Percentiles rank a stretch among this genome's conserved stretches.
Conservation (phyloP, 2,113 vertebrate genomes). For the Coptodon rendalli region DNA sequence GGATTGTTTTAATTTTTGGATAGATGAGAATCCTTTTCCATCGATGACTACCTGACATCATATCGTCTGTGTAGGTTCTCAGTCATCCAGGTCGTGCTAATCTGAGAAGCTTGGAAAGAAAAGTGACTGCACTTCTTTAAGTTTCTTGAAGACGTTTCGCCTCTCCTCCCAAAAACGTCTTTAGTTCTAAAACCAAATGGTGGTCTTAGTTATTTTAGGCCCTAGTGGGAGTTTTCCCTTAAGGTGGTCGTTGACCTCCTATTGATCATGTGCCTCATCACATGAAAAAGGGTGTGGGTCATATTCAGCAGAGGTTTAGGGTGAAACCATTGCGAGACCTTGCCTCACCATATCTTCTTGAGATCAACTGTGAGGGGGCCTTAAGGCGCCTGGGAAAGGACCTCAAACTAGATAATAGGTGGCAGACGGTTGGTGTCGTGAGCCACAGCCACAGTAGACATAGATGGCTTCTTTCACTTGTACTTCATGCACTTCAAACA, state of each 20-base stretch:
- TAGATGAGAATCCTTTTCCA: neutral
- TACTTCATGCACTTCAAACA: neutral
- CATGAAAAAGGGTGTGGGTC: accelerated
- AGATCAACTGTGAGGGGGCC: neutral
- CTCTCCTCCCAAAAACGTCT: neutral
- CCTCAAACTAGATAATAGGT: neutral
- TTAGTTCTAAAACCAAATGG: neutral
- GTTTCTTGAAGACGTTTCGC: accelerated
- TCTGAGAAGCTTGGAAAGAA: neutral
- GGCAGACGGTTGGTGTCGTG: neutral
- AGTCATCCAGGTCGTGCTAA: neutral
- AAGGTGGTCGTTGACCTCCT: neutral
- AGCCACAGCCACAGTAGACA: neutral
- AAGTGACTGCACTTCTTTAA: neutral
- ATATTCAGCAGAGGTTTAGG: accelerated
- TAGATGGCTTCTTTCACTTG: neutral
- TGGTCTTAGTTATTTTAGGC: neutral
- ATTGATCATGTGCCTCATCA: neutral
- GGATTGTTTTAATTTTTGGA: neutral
- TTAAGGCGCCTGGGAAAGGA: accelerated
- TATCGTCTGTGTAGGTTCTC: accelerated
- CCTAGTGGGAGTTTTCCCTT: neutral
- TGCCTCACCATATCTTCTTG: neutral
- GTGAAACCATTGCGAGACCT: neutral
- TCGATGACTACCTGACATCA: neutral